These are phyloP conservation scores for Clinocottus analis DNA, from an alignment of 2,113 vertebrate species.

Conservation along the genomic window DNA sequence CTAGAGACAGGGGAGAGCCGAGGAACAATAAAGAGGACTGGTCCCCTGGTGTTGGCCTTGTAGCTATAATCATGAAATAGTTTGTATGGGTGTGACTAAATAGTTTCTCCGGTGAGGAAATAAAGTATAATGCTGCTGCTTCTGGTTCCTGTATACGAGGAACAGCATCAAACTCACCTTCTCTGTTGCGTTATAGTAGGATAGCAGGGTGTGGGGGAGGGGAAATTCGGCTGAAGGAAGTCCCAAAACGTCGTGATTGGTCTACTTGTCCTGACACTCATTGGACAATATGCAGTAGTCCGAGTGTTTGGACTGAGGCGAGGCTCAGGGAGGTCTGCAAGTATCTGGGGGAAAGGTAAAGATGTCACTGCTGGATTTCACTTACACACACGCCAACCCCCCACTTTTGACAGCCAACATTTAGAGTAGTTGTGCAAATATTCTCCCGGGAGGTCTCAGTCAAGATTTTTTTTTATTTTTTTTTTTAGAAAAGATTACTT, in stretches of 20 bases:
- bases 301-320: background rate
- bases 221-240: background rate
- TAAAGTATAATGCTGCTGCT: background rate
- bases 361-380: conserved; percentile 47
- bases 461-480: background rate
- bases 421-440: conserved; percentile 8
- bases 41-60: background rate
- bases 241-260: background rate
- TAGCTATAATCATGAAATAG: conserved; percentile 18
- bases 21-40: background rate
- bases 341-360: conserved; percentile 66
- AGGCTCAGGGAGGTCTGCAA: conserved; percentile 4
- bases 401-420: background rate
- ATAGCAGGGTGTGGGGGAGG: background rate
- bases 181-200: no score
- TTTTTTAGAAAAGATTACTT: conserved; percentile 1
- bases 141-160: background rate
- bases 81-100: conserved; percentile 43
- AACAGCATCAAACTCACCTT: background rate
- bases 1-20: background rate
- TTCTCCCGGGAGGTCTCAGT: background rate
- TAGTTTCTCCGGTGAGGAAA: conserved; percentile 50
- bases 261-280: background rate
- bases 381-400: conserved; percentile 9
- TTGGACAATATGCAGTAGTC: background rate